Percentiles rank a stretch among this genome's conserved stretches.
phyloP scores from a whole-genome alignment of 2,113 vertebrate genomes.

The Orycteropus afer region DNA sequence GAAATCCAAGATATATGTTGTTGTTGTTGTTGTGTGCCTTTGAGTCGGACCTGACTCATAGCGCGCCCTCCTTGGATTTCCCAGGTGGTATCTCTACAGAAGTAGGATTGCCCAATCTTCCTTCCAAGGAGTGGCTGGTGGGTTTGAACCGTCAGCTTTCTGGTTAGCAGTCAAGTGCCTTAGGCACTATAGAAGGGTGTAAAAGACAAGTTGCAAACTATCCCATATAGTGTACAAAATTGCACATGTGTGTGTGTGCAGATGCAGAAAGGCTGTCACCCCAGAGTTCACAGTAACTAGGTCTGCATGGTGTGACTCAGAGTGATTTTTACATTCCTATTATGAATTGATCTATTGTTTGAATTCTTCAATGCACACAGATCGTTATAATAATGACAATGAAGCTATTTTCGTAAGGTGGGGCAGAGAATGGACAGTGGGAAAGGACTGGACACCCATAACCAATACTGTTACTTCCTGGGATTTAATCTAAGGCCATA shows the following conservation, averaged over 20 bases:
- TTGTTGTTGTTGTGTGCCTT: too few relatives aligned
- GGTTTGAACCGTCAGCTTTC: too few relatives aligned
- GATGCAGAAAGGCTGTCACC: background rate
- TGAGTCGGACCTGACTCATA: too few relatives aligned
- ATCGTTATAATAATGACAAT: conserved; percentile 16
- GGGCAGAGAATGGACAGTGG: background rate
- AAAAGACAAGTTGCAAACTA: background rate
- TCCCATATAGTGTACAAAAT: background rate
- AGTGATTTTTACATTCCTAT: background rate
- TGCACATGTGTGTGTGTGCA: background rate
- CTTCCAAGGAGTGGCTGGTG: too few relatives aligned
- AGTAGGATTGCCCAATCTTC: too few relatives aligned
- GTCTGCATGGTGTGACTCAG: background rate
- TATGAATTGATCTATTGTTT: conserved; percentile 40
- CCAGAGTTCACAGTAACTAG: background rate
- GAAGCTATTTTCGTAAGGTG: background rate
- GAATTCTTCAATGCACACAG: background rate
- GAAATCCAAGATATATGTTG: background rate
- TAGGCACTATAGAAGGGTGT: too few relatives aligned
- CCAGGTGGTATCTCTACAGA: too few relatives aligned
- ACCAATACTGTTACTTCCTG: background rate
- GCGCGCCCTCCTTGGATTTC: too few relatives aligned
- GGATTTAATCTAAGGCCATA: background rate
- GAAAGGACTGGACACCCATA: background rate
- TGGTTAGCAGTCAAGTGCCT: too few relatives aligned